These are phyloP conservation scores for Escarpia spicata DNA, from an alignment of 2,888 invertebrate genomes.

Conservation along the genomic window DNA sequence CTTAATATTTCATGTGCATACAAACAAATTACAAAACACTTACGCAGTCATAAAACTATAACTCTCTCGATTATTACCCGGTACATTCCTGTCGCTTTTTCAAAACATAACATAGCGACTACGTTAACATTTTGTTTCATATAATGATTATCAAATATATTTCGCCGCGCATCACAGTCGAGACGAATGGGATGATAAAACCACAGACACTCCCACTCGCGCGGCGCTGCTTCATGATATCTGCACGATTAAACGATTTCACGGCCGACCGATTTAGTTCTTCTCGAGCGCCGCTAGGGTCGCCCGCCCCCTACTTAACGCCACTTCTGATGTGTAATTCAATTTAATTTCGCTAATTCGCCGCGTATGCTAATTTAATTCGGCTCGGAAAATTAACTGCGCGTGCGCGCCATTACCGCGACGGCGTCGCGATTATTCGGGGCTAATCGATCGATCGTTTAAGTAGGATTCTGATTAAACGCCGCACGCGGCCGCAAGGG, in stretches of 20 bases:
- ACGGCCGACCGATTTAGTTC: neutral
- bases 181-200: neutral
- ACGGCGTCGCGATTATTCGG: neutral
- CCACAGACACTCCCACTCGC: neutral
- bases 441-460: conserved; percentile 13
- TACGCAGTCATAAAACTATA: neutral
- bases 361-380: conserved; percentile 13
- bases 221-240: neutral
- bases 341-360: conserved; percentile 16
- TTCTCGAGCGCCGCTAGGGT: neutral
- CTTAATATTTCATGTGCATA: neutral
- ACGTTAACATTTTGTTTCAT: neutral
- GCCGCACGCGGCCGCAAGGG: neutral
- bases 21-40: neutral
- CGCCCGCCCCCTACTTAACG: neutral
- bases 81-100: no score
- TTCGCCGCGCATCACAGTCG: neutral
- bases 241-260: neutral
- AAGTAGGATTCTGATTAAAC: conserved; percentile 16
- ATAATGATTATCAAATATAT: neutral
- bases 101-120: neutral
- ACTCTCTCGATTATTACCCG: no score
- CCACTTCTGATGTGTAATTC: conserved; percentile 11
- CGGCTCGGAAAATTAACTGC: conserved; percentile 3
- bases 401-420: conserved; percentile 10